A percentile compares a stretch with the other conserved stretches of the same genome.
Conservation (phyloP, 2,797 vertebrate species). For the Liasis olivaceus region DNA sequence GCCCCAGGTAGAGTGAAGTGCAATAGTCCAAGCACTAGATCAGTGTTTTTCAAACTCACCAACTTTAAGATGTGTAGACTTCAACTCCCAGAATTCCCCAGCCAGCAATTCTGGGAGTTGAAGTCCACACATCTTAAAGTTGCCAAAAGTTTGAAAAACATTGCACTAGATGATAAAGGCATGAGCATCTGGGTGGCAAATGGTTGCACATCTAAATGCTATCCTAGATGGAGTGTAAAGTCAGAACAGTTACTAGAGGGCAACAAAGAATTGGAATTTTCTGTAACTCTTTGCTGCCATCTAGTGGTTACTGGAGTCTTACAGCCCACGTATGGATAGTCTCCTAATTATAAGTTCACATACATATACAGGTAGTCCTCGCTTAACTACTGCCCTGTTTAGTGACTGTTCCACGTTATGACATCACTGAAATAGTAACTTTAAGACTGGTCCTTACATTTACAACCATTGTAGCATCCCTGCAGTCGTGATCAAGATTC, state of each 20-base stretch:
- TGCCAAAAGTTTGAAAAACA: no score
- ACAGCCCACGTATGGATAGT: background rate
- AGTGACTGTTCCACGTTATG: background rate
- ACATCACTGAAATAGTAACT: background rate
- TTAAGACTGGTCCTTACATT: background rate
- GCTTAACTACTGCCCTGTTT: background rate
- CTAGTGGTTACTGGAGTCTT: background rate
- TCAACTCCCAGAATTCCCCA: no score
- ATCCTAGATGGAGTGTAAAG: no score
- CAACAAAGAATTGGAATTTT: background rate
- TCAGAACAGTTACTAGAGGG: background rate
- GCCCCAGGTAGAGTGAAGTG: no score
- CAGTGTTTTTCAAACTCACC: no score
- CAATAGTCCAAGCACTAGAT: no score
- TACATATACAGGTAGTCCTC: background rate
- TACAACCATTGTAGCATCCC: background rate
- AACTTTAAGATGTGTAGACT: no score
- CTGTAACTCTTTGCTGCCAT: background rate
- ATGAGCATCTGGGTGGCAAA: background rate
- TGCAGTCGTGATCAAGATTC: background rate
- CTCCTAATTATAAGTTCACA: background rate
- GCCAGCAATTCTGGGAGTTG: no score
- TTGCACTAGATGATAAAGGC: no score
- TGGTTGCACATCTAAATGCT: background rate
- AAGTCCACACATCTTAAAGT: no score